Evolutionary conservation across 2,888 invertebrate genomes (phyloP), one percentile per base, ranked within the genome.

Genomic region (Chrysina gloriosa): DNA sequence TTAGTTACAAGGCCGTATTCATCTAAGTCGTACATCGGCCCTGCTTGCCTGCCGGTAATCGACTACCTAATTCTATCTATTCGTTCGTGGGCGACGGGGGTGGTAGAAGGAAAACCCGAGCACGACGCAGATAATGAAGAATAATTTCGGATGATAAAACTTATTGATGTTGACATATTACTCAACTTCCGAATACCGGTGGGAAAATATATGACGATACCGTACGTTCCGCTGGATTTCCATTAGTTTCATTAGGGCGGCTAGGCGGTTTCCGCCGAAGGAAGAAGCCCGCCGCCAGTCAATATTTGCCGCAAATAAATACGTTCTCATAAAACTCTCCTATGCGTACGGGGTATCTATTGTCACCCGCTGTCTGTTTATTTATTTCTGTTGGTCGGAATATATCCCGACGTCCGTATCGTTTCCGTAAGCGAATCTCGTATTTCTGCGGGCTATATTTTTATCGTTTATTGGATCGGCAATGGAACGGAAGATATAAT

Each of bases 81-180:
- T 52, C 2, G 27, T 21, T 16, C 7, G 21, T 7, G 45, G 21
- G 9, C 19, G 45, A 6, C 19, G n/a, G n/a, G 11, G 14, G 4
- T 11, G 39, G 4, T 11, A 4, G 39, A 4, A 4, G 19, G 21
- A 45, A 45, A 21, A 19, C 19, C 9, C 14, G 9, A 21, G 45
- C 6, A 21, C 45, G 45, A 45, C 19, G 19, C 19, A 42, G 27
- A 27, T 61, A 61, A 61, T 61, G 58, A 61, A 61, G 42, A 61
- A 61, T 61, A 61, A 61, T 42, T 61, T 61, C 27, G 16, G 42
- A 61, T 61, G 58, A 61, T 61, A 61, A 61, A 61, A 61, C 42
- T 61, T 61, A 61, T 61, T 61, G 58, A 61, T 42, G 58, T 61
- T 42, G 58, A 61, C 42, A 42, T 42, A 61, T 61, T 42, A 61